A percentile compares a stretch with the other conserved stretches of the same genome.
Conservation (phyloP, 2,888 invertebrate species). For the Tigriopus californicus region DNA sequence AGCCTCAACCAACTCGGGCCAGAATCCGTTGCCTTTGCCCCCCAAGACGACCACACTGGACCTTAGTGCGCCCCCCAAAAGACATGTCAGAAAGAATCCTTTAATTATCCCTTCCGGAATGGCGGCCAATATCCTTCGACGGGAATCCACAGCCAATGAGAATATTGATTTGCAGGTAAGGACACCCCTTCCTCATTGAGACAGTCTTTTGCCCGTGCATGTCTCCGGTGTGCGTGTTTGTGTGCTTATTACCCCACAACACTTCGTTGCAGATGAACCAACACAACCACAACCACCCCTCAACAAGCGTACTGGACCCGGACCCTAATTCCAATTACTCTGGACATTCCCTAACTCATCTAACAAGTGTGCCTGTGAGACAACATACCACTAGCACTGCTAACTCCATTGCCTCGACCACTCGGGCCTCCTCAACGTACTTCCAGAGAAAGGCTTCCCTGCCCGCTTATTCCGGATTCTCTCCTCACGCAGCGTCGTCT, state of each 20-base stretch:
- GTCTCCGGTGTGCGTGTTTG: background rate
- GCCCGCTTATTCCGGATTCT: background rate
- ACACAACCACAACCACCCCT: too few species aligned
- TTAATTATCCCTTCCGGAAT: slow-evolving; percentile 45
- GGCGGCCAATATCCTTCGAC: slow-evolving; percentile 17
- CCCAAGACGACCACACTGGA: slow-evolving; percentile 48
- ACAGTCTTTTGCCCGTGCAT: background rate
- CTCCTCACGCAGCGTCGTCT: background rate
- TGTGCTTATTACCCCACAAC: too few species aligned
- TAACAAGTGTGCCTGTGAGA: too few species aligned
- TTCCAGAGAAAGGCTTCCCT: background rate
- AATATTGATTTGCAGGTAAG: background rate
- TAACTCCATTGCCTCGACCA: too few species aligned
- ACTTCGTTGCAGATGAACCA: too few species aligned
- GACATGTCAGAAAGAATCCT: slow-evolving; percentile 62
- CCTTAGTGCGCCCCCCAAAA: slow-evolving; percentile 37
- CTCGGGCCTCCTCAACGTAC: too few species aligned
- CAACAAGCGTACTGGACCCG: background rate
- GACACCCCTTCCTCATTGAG: background rate
- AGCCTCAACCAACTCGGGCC: background rate
- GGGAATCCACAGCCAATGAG: background rate
- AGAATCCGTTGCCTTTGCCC: slow-evolving; percentile 55
- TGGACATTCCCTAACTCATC: too few species aligned
- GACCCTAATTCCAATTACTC: too few species aligned
- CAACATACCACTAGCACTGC: too few species aligned